Base-by-base conservation (phyloP, 1,140 invertebrate species). In the Acromyrmex echinatior region DNA sequence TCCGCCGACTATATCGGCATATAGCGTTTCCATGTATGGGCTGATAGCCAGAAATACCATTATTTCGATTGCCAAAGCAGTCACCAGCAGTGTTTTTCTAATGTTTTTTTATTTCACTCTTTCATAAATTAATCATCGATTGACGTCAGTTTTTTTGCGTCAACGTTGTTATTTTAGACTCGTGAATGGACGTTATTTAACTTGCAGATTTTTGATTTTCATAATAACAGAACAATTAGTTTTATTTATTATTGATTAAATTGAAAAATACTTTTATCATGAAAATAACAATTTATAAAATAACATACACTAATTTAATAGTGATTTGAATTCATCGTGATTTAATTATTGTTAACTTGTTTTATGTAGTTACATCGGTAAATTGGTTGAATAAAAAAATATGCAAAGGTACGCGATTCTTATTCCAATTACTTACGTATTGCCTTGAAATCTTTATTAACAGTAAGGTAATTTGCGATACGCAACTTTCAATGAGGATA, bases 11-110 rank as follows among this genome's bases (percentile, higher is more conserved):
- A 6, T 73, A 73, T 65, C 28, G 71, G 1, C 9, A 25, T 18
- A 5, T 31, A 31, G 28, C 45, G 16, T 56, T 12, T 9, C 10
- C 28, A 16, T 35, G 35, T 39, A 53, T 10, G 58, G 74, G 51
- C 82, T 31, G 53, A 73, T 74, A 28, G 25, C 68, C 21, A 74
- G 68, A 62, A 62, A 62, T 62, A 82, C 39, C 53, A 82, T 60
- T 66, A 81, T 39, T 16, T 21, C 65, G 78, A 60, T 71, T 76
- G 56, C 70, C 25, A 35, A 31, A 21, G 21, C 18, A 21, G 49
- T 31, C 12, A 1, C 3, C 21, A 16, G 25, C 16, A 25, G 25
- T 45, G 2, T 2, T 45, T 45, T 45, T 58, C 2, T 56, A 4
- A 70, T 10, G 21, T 49, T 82, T 74, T 62, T 74, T 14, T 56